Percentiles rank a stretch among this genome's conserved stretches.
Evolutionary conservation across 2,888 invertebrate genomes (phyloP).

Genomic region (Conus canariensis): DNA sequence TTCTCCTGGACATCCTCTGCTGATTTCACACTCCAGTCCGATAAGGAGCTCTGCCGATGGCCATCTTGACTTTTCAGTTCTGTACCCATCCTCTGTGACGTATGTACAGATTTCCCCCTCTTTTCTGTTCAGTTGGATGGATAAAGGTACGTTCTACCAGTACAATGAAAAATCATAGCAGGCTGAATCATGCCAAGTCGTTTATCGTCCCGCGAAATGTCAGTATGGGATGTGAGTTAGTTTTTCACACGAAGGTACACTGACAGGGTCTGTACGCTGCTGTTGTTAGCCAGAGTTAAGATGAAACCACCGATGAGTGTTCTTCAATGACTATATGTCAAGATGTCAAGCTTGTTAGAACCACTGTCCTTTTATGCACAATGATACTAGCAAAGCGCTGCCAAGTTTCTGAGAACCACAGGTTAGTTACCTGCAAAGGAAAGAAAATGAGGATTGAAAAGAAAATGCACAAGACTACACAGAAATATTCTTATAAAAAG

Average conservation of each 20-base stretch:
- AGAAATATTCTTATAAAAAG: not conserved
- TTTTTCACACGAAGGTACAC: not conserved
- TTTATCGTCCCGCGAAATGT: not conserved
- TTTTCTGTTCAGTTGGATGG: not conserved
- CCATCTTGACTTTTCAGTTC: not conserved
- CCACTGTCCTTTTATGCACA: not conserved
- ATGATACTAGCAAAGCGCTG: not conserved
- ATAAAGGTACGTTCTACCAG: too few species aligned
- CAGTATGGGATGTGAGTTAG: not conserved
- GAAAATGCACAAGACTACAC: not conserved
- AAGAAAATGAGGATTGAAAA: constrained; percentile 4
- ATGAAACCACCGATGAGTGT: too few species aligned
- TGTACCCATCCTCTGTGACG: not conserved
- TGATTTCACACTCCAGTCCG: not conserved
- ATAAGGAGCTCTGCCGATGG: not conserved
- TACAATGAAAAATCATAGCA: too few species aligned
- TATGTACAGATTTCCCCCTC: too few species aligned
- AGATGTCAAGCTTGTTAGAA: too few species aligned
- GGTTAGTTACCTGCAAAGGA: constrained; percentile 1
- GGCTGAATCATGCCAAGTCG: too few species aligned
- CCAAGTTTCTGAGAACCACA: not conserved
- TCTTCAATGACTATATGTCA: too few species aligned
- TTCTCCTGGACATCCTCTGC: not conserved
- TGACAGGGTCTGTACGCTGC: too few species aligned
- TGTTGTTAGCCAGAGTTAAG: too few species aligned